A percentile compares a stretch with the other conserved stretches of the same genome.
Conservation (phyloP, 2,888 invertebrate genomes). For the Ethmia dodecea region DNA sequence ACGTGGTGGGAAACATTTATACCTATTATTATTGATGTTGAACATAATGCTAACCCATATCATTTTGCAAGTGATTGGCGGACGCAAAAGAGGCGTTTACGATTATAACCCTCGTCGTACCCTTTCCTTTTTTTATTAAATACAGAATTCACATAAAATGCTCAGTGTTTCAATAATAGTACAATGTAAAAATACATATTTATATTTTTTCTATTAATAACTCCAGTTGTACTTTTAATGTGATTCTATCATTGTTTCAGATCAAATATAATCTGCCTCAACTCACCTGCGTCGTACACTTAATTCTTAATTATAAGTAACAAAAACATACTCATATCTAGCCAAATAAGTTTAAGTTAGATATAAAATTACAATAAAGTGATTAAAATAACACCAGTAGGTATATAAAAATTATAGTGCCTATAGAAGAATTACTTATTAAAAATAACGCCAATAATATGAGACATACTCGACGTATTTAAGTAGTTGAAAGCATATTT, state of each 20-base stretch:
- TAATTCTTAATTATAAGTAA: no score
- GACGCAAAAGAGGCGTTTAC: conserved; percentile 36
- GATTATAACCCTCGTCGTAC: conserved; percentile 45
- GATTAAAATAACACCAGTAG: conserved; percentile 16
- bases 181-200: not conserved
- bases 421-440: conserved; percentile 18
- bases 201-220: no score
- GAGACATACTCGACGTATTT: no score
- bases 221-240: not conserved
- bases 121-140: conserved; percentile 12
- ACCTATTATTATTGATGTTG: no score
- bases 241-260: conserved; percentile 19
- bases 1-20: no score
- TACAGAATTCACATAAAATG: conserved; percentile 5
- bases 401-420: conserved; percentile 33
- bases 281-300: not conserved
- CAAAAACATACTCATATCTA: no score
- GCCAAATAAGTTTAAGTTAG: not conserved
- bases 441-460: conserved; percentile 8
- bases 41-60: no score
- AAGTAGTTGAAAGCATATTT: no score
- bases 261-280: conserved; percentile 5
- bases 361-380: not conserved
- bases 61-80: conserved; percentile 36
- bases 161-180: no score